These are phyloP conservation scores for Chrysochloris asiatica DNA, from an alignment of 2,113 vertebrate species.

Conservation along the genomic window DNA sequence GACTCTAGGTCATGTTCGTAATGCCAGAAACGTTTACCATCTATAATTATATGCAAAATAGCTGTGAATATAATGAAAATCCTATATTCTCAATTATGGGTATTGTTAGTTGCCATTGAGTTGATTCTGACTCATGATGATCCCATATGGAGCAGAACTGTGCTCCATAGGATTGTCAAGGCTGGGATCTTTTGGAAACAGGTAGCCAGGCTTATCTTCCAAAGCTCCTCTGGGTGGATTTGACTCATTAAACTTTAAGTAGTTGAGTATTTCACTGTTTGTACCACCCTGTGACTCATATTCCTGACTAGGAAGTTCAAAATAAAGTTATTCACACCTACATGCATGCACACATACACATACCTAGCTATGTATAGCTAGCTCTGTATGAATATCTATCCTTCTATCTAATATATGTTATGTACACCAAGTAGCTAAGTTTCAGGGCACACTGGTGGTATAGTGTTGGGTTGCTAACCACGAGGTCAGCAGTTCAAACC, in stretches of 20 bases:
- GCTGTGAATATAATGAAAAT: background rate
- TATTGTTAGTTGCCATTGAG: background rate
- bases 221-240: background rate
- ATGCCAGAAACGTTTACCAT: background rate
- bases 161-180: background rate
- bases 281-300: no score
- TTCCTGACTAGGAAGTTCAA: background rate
- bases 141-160: background rate
- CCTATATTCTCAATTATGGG: background rate
- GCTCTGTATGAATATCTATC: background rate
- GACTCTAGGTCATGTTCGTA: rapidly evolving
- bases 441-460: background rate
- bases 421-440: background rate
- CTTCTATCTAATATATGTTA: background rate
- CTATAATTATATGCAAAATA: background rate
- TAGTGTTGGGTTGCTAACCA: no score
- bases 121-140: background rate
- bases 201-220: no score
- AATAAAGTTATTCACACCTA: background rate
- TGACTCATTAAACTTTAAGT: background rate
- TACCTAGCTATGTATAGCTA: background rate
- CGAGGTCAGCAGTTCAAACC: no score
- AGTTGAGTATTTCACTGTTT: background rate
- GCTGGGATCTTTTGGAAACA: background rate
- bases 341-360: background rate